A percentile compares a stretch with the other conserved stretches of the same genome.
These are phyloP conservation scores for Okapia johnstoni DNA, from an alignment of 2,113 vertebrate genomes.

Conservation along the genomic window DNA sequence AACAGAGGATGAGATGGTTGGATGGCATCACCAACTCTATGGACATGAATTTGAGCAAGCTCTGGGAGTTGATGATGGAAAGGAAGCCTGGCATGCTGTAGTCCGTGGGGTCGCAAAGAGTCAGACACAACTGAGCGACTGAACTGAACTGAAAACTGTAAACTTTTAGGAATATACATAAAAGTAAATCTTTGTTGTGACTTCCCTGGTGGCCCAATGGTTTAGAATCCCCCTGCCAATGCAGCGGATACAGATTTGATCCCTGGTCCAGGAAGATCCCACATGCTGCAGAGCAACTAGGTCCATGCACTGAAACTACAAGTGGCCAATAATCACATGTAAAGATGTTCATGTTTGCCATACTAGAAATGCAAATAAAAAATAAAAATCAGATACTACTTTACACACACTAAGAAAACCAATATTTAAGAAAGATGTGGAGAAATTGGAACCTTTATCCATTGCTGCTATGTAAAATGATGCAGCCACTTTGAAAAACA, in stretches of 20 bases:
- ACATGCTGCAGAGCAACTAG: neutral
- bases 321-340: neutral
- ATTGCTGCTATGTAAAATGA: neutral
- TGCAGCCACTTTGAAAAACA: neutral
- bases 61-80: neutral
- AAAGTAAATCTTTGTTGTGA: neutral
- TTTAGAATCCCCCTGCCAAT: neutral
- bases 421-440: neutral
- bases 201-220: neutral
- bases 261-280: neutral
- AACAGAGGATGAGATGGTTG: neutral
- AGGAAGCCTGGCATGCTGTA: neutral
- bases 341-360: neutral
- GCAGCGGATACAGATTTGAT: neutral
- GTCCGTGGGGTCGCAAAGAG: neutral
- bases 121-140: neutral
- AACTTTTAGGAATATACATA: neutral
- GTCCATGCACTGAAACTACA: neutral
- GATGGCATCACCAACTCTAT: neutral
- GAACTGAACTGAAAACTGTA: neutral
- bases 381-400: neutral
- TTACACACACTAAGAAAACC: neutral
- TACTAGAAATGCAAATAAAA: conserved; percentile 21
- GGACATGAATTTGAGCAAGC: neutral
- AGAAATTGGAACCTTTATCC: neutral